Evolutionary conservation across 2,797 vertebrate genomes (phyloP).

Genomic region (Cyclopterus lumpus): DNA sequence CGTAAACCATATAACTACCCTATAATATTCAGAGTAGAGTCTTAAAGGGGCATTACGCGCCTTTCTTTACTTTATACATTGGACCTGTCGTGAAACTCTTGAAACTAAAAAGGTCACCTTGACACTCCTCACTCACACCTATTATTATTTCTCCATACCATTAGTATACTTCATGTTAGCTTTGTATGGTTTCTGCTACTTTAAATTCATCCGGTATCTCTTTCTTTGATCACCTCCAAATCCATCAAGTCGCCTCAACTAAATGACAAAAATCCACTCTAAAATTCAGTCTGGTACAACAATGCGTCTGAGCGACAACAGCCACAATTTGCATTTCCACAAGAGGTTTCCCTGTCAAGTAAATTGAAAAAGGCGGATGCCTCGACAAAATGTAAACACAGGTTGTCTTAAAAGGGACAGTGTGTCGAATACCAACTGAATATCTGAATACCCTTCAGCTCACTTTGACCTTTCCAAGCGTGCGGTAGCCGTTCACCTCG

Average conservation of each 20-base stretch:
- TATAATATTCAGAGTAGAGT: background rate
- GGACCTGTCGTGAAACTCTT: background rate
- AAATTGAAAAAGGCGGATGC: too few species aligned
- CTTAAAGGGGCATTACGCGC: background rate
- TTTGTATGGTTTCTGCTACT: slow-evolving; percentile 7
- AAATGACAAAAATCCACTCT: background rate
- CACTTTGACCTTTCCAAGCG: background rate
- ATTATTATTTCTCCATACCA: slow-evolving; percentile 2
- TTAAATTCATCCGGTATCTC: background rate
- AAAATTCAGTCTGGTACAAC: too few species aligned
- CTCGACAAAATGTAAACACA: too few species aligned
- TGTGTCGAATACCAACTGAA: background rate
- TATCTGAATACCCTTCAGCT: background rate
- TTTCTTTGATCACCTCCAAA: background rate
- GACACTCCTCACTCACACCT: slow-evolving; percentile 8
- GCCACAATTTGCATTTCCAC: background rate
- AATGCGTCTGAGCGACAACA: background rate
- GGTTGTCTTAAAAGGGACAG: background rate
- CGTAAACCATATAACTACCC: background rate
- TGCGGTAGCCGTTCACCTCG: background rate
- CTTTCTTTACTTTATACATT: background rate
- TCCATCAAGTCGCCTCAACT: background rate
- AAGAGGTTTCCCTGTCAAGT: background rate
- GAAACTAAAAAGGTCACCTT: background rate
- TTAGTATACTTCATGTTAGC: background rate